Conservation (phyloP, 2,113 vertebrate species). For the Heliornis fulica region DNA sequence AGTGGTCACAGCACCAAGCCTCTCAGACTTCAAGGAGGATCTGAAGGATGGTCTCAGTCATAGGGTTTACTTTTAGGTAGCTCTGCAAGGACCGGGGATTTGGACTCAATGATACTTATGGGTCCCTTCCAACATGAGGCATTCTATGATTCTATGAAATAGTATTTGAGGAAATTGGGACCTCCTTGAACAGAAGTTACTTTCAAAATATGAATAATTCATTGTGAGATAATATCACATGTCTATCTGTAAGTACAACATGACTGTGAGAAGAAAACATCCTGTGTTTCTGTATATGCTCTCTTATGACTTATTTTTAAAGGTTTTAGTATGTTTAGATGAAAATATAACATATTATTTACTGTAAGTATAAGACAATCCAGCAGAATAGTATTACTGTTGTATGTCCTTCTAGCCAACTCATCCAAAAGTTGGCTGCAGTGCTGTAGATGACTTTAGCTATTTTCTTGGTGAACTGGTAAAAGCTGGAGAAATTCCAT, state of each 20-base stretch:
- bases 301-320: background rate
- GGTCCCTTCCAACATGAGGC: background rate
- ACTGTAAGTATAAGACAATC: background rate
- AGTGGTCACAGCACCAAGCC: fast-evolving
- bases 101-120: background rate
- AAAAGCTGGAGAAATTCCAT: background rate
- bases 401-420: background rate
- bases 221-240: background rate
- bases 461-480: background rate
- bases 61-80: background rate
- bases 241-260: background rate
- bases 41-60: background rate
- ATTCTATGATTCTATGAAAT: background rate
- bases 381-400: background rate
- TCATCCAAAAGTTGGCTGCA: background rate
- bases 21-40: background rate
- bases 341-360: background rate
- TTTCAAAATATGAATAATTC: background rate
- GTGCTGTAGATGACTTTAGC: background rate
- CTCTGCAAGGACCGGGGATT: background rate
- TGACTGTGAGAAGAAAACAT: background rate
- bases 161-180: background rate
- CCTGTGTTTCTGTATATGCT: background rate
- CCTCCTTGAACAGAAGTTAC: background rate
- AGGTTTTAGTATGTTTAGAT: background rate